A percentile compares a stretch with the other conserved stretches of the same genome.
phyloP scores from a whole-genome alignment of 2,797 vertebrate genomes.

The Ptychobarbus kaznakovi region DNA sequence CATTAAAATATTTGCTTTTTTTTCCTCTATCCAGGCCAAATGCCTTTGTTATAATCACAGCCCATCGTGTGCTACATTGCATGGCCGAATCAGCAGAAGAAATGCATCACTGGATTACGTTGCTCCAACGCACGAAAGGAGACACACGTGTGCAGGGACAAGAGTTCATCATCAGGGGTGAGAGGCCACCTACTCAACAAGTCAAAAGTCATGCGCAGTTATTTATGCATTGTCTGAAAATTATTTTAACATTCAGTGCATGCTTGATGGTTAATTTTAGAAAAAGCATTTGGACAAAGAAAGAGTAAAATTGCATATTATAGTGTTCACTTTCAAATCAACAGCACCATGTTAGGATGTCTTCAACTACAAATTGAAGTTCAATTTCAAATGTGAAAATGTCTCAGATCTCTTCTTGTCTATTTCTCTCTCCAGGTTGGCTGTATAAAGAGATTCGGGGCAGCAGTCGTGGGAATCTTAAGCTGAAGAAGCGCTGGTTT shows the following conservation, averaged over 20 bases:
- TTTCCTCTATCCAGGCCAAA: conserved; percentile 81
- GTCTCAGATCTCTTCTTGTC: not conserved
- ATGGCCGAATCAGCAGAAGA: conserved; percentile 96
- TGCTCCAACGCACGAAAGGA: conserved; percentile 94
- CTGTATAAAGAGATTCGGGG: conserved; percentile 94
- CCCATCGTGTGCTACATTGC: conserved; percentile 94
- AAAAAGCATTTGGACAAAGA: not conserved
- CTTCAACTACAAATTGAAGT: not conserved
- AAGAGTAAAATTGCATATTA: not conserved
- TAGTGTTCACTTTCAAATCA: not conserved
- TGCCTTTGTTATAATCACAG: conserved; percentile 97
- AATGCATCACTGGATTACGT: conserved; percentile 99
- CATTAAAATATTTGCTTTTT: not conserved
- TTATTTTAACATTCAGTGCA: not conserved
- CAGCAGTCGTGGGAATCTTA: conserved; percentile 85
- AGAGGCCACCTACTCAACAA: not conserved
- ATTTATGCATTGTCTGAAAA: not conserved
- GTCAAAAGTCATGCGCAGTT: not conserved
- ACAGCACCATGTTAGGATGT: not conserved
- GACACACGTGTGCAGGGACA: conserved; percentile 95
- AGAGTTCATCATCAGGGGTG: conserved; percentile 96
- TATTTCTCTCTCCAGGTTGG: conserved; percentile 82
- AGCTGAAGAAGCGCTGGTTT: conserved; percentile 98
- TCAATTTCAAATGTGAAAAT: not conserved
- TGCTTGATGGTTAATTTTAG: not conserved